Conservation (phyloP, 2,797 vertebrate genomes). For the Phalloptychus januarius region DNA sequence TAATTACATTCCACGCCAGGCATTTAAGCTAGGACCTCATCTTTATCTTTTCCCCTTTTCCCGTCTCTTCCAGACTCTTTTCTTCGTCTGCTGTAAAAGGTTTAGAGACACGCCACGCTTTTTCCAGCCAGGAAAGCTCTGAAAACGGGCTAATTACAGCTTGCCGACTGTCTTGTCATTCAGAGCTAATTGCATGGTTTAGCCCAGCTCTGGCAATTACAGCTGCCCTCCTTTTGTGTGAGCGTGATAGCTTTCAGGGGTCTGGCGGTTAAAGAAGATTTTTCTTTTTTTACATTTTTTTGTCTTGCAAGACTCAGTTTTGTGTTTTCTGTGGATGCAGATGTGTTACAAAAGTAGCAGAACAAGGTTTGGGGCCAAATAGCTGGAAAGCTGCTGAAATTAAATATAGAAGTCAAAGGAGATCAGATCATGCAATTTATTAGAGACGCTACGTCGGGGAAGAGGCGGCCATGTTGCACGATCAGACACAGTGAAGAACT, state of each 20-base stretch:
- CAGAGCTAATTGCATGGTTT: constrained; percentile 75
- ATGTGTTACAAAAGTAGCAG: constrained; percentile 40
- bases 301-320: constrained; percentile 28
- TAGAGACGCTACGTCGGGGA: background rate
- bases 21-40: constrained; percentile 61
- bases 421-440: constrained; percentile 35
- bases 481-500: background rate
- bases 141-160: constrained; percentile 66
- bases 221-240: constrained; percentile 57
- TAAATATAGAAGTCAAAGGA: constrained; percentile 26
- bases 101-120: constrained; percentile 51
- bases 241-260: constrained; percentile 67
- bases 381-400: constrained; percentile 29
- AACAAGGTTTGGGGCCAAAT: constrained; percentile 32
- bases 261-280: constrained; percentile 58
- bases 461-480: background rate
- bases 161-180: constrained; percentile 70
- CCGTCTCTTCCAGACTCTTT: constrained; percentile 49
- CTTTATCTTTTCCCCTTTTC: constrained; percentile 35
- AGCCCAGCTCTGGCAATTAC: constrained; percentile 70
- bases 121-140: constrained; percentile 40
- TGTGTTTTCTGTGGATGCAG: constrained; percentile 54
- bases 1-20: constrained; percentile 86
- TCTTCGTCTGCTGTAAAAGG: constrained; percentile 51
- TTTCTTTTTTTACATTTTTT: constrained; percentile 22